phyloP scores from a whole-genome alignment of 2,888 invertebrate genomes.

The Branchellion lobata region DNA sequence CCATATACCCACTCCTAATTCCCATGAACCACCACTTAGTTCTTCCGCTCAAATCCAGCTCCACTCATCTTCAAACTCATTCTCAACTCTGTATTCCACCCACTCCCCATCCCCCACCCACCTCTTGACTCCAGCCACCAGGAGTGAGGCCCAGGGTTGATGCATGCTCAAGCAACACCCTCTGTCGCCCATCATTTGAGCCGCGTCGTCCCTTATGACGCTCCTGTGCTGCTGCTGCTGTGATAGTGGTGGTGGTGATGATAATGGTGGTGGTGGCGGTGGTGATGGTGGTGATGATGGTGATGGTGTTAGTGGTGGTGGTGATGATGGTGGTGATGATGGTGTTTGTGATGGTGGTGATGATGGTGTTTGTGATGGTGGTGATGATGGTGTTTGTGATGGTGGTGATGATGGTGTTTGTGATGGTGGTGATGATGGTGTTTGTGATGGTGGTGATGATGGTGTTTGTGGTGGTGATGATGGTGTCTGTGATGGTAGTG shows the following conservation, averaged over 20 bases:
- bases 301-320: slow-evolving; percentile 33
- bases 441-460: no score
- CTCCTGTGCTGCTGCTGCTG: slow-evolving; percentile 48
- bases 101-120: slow-evolving; percentile 53
- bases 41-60: no score
- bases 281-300: slow-evolving; percentile 31
- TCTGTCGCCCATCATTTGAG: slow-evolving; percentile 79
- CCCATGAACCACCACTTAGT: no score
- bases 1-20: neutral
- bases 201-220: slow-evolving; percentile 72
- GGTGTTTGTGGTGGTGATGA: no score
- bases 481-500: no score
- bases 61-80: no score
- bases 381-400: slow-evolving; percentile 36
- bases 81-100: neutral
- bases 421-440: no score
- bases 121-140: slow-evolving; percentile 89
- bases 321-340: slow-evolving; percentile 23
- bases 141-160: slow-evolving; percentile 90
- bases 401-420: no score
- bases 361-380: slow-evolving; percentile 26
- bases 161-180: slow-evolving; percentile 89
- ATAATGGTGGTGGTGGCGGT: neutral
- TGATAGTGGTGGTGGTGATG: neutral
- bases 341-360: slow-evolving; percentile 16